Conservation (phyloP, 2,113 vertebrate genomes). For the Cinclus cinclus region DNA sequence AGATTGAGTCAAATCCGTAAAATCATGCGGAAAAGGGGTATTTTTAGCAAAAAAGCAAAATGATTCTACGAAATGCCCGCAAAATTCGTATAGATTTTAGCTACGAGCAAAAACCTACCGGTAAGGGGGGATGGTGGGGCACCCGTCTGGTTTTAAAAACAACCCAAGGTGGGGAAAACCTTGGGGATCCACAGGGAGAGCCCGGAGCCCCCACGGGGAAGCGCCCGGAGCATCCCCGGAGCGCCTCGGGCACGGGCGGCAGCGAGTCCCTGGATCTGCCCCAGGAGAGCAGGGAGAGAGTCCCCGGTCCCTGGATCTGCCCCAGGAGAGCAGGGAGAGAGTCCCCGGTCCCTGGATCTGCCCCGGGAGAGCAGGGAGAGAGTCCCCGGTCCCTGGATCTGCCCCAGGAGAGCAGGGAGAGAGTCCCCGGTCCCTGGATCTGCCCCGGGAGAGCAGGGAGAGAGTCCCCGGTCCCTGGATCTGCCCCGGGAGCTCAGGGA, state of each 20-base stretch:
- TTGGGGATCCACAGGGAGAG: rapidly evolving
- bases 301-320: too few relatives aligned
- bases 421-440: not conserved
- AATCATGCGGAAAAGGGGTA: not conserved
- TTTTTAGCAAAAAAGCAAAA: not conserved
- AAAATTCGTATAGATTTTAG: rapidly evolving
- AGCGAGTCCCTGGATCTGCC: too few relatives aligned
- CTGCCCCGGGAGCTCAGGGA: too few relatives aligned
- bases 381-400: not conserved
- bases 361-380: too few relatives aligned
- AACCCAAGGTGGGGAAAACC: rapidly evolving
- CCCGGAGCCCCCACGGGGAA: not conserved
- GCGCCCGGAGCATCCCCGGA: not conserved
- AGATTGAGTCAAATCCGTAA: rapidly evolving
- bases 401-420: not conserved
- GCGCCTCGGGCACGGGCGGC: too few relatives aligned
- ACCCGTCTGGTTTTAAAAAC: not conserved
- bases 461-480: too few relatives aligned
- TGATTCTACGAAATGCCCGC: rapidly evolving
- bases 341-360: too few relatives aligned
- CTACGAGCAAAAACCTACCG: not conserved
- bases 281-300: too few relatives aligned
- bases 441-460: too few relatives aligned
- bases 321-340: too few relatives aligned
- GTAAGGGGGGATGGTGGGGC: not conserved